phyloP scores from a whole-genome alignment of 2,113 vertebrate species.

The Gambusia affinis region DNA sequence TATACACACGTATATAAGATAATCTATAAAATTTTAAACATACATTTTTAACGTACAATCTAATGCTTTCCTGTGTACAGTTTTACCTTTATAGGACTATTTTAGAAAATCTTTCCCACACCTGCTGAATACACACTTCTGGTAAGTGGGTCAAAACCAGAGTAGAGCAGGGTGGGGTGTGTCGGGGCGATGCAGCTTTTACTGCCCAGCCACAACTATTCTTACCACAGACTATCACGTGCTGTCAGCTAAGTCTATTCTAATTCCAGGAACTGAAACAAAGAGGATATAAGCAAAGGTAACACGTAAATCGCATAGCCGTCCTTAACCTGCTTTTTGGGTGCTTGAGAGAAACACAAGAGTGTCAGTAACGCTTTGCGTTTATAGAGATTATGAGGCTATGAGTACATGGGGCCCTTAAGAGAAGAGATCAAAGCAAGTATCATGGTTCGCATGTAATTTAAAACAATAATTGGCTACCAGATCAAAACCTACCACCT shows the following conservation, averaged over 20 bases:
- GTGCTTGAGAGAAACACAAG: slow-evolving; percentile 12
- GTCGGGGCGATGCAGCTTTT: slow-evolving; percentile 56
- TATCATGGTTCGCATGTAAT: not conserved
- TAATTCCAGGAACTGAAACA: slow-evolving; percentile 53
- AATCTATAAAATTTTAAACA: not conserved
- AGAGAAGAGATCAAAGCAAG: slow-evolving; percentile 10
- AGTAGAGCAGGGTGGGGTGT: slow-evolving; percentile 18
- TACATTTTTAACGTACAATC: not conserved
- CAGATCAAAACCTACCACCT: not conserved
- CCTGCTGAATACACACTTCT: slow-evolving; percentile 69
- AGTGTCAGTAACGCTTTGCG: not conserved
- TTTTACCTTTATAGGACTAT: slow-evolving; percentile 49
- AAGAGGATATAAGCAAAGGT: slow-evolving; percentile 52
- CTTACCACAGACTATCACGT: slow-evolving; percentile 56
- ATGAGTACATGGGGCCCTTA: not conserved
- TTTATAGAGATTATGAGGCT: slow-evolving; percentile 20
- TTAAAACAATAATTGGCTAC: not conserved
- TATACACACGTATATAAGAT: not conserved
- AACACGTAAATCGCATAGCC: slow-evolving; percentile 54
- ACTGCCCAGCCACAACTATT: slow-evolving; percentile 75
- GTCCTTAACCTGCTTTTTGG: slow-evolving; percentile 27
- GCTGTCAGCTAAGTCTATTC: slow-evolving; percentile 57
- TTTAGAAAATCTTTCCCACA: slow-evolving; percentile 56
- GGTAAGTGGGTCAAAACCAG: slow-evolving; percentile 76
- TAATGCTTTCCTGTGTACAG: slow-evolving; percentile 12